phyloP scores from a whole-genome alignment of 2,797 vertebrate species.

The Scomberomorus guttatus region DNA sequence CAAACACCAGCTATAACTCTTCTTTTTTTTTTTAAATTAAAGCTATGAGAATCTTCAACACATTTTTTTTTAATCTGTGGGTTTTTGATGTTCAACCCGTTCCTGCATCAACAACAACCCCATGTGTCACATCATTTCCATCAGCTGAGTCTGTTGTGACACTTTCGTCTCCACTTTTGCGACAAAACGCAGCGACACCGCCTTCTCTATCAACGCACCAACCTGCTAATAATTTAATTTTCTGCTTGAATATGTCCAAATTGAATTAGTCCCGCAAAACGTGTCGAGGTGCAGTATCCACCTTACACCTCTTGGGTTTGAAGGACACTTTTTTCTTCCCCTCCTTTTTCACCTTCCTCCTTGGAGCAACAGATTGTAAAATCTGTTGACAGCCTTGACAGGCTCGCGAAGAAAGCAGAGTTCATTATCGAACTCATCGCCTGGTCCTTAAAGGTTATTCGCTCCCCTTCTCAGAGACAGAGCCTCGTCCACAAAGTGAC shows the following conservation, averaged over 20 bases:
- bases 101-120: constrained; percentile 62
- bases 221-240: constrained; percentile 91
- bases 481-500: constrained; percentile 68
- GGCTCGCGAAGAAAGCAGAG: constrained; percentile 79
- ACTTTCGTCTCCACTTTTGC: constrained; percentile 83
- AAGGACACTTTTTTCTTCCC: constrained; percentile 74
- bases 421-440: constrained; percentile 81
- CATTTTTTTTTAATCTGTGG: background rate
- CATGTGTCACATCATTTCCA: constrained; percentile 81
- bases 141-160: constrained; percentile 87
- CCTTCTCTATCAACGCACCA: constrained; percentile 77
- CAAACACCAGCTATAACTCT: background rate
- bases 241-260: constrained; percentile 89
- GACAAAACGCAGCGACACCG: constrained; percentile 79
- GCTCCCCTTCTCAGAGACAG: constrained; percentile 57
- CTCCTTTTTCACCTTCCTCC: constrained; percentile 38
- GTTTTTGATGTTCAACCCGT: constrained; percentile 34
- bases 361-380: constrained; percentile 80
- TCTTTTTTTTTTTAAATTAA: background rate
- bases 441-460: constrained; percentile 84
- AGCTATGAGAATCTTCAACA: background rate
- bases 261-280: constrained; percentile 86
- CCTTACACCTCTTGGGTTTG: constrained; percentile 83
- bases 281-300: constrained; percentile 84
- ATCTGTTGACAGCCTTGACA: constrained; percentile 85